Evolutionary conservation across 2,113 vertebrate genomes (phyloP), one percentile per base, ranked within the genome.

Genomic region (Hystrix brachyura): DNA sequence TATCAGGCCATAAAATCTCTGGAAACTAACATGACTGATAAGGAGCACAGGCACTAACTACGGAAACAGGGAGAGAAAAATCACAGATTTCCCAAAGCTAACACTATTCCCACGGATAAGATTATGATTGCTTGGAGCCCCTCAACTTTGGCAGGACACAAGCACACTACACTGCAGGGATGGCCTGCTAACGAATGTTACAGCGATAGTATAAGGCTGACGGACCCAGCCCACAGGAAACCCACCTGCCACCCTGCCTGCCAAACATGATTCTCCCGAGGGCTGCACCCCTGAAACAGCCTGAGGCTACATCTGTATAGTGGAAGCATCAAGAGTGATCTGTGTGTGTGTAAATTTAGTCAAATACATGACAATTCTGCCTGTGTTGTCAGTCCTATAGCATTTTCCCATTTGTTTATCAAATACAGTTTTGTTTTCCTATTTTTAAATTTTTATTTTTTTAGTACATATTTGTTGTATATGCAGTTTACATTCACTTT

Each of bases 41-140:
- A 48, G 59, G 94, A 95, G 71, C 15, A 90, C 64, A 94, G 34
- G 17, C 59, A 53, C 69, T 78, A 91, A 67, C 34, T 89, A 15
- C 57, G 90, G 60, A 21, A 48, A 81, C 67, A 38, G 71, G 34
- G 51, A 96, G 90, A 57, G 60, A 59, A 7, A 74, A 74, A 76
- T 55, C 46, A 78, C 72, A 86, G 3, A 5, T 46, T 90, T 96
- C 91, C 67, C n/a, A 87, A 85, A 90, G 81, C 69, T 95, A 43
- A 87, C 87, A 4, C 51, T 94, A 71, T 98, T 96, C 96, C 78
- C 1, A 9, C 21, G 65, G 46, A 92, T 82, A 92, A 90, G 69
- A 84, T 82, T 64, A 34, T 89, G 91, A 46, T 65, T 51, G 65
- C 48, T 69, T 48, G 48, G 51, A 78, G 65, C 21, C 13, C 0